Conservation (phyloP, 2,888 invertebrate species). For the Leistus spinibarbis region DNA sequence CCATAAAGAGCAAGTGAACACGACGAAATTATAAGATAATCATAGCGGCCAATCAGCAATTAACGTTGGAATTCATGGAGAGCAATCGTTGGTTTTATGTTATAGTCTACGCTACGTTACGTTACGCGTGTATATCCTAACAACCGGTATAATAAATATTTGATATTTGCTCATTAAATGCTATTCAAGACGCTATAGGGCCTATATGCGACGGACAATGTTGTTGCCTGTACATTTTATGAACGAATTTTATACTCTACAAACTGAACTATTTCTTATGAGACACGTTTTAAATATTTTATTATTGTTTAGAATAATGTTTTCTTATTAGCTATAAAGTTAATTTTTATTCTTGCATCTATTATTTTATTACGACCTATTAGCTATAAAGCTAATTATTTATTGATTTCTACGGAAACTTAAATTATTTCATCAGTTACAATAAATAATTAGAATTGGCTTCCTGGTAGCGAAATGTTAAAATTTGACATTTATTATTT, state of each 20-base stretch:
- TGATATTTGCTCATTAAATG: conserved; percentile 35
- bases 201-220: neutral
- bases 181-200: conserved; percentile 21
- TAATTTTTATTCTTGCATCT: no score
- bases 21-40: conserved; percentile 30
- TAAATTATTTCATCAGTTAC: neutral
- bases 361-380: no score
- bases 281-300: neutral
- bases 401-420: no score
- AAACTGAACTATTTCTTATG: no score
- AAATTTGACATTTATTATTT: no score
- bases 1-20: conserved; percentile 2
- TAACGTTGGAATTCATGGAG: conserved; percentile 10
- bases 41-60: conserved; percentile 27
- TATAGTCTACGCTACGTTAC: neutral
- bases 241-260: neutral
- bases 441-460: no score
- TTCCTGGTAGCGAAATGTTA: no score
- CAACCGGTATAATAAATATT: conserved; percentile 37
- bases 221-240: neutral
- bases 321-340: no score
- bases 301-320: no score
- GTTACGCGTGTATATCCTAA: conserved; percentile 15
- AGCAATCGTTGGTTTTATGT: conserved; percentile 31
- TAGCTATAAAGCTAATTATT: neutral